These are phyloP conservation scores for Megamerina dolium DNA, from an alignment of 2,888 invertebrate genomes.

Conservation along the genomic window DNA sequence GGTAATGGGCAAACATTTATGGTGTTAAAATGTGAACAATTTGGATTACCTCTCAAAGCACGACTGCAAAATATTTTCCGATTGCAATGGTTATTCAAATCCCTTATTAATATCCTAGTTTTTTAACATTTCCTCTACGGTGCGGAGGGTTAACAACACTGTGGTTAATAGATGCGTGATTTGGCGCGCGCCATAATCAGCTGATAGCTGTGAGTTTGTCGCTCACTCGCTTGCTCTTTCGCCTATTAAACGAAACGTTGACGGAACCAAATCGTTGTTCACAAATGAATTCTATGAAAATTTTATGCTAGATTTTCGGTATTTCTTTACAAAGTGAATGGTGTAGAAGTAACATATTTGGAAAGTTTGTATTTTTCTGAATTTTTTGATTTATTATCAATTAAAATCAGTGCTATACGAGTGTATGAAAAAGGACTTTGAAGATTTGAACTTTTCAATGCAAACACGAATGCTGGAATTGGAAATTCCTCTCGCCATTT, in stretches of 20 bases:
- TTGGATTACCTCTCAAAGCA: no score
- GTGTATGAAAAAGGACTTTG: constrained; percentile 29
- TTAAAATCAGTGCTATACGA: constrained; percentile 33
- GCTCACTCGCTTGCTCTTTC: constrained; percentile 15
- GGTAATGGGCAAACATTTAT: no score
- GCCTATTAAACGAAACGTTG: not conserved
- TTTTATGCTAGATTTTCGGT: constrained; percentile 31
- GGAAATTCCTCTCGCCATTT: constrained; percentile 43
- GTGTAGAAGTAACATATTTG: constrained; percentile 19
- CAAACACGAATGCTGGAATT: constrained; percentile 37
- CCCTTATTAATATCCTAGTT: no score
- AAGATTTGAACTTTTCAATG: constrained; percentile 33
- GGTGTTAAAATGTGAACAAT: no score
- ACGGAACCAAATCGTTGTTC: constrained; percentile 5
- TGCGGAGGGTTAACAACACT: constrained; percentile 16
- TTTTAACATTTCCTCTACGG: no score
- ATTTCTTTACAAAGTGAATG: constrained; percentile 24
- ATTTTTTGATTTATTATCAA: constrained; percentile 32
- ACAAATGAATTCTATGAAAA: constrained; percentile 16
- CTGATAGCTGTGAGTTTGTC: constrained; percentile 17
- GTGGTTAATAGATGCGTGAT: constrained; percentile 17
- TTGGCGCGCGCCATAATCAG: constrained; percentile 25
- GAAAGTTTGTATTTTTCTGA: constrained; percentile 28
- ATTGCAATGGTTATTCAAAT: no score
- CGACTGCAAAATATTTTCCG: no score